Evolutionary conservation across 2,797 vertebrate species (phyloP), one percentile per base, ranked within the genome.

Genomic region (Masticophis lateralis): DNA sequence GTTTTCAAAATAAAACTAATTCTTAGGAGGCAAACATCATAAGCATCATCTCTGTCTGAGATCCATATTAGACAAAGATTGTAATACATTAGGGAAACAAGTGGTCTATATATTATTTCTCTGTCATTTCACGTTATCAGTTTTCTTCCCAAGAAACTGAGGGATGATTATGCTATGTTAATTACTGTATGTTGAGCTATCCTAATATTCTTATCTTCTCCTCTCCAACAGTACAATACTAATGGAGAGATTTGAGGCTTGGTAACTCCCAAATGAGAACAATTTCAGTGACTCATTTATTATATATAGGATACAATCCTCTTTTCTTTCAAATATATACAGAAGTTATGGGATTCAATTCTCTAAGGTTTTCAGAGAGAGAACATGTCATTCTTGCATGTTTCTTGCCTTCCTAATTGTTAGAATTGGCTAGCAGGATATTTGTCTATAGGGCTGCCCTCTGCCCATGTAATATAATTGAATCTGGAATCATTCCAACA

Each of bases 371-470:
- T 69, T 87, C 88, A 69, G 86, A 55, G 88, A 59, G 37, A 3
- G 37, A 13, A 8, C 22, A 47, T 55, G 22, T 53, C n/a, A 3
- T 27, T 28, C 20, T 2, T 60, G 22, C 55, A 79, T 60, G 28
- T 59, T 18, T 59, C 57, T 59, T 59, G 53, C 20, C 47, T 86
- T 37, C 51, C 69, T 91, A 8, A 87, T 47, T 87, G 69, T 69
- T 55, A 25, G 86, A 89, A 51, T n/a, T n/a, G 87, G 87, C 14
- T 83, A 83, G 74, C 94, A 91, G 94, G 90, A 60, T 94, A 90
- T 93, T 91, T 94, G 18, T 61, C 92, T 91, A 93, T 9, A 74
- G 94, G 94, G 91, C 87, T 91, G 53, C 74, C 74, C 55, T 20
- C 47, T 94, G 66, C 47, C n/a, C 59, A 37, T 91, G 69, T 86